phyloP scores from a whole-genome alignment of 2,888 invertebrate genomes.

The Drosophila suboccidentalis region DNA sequence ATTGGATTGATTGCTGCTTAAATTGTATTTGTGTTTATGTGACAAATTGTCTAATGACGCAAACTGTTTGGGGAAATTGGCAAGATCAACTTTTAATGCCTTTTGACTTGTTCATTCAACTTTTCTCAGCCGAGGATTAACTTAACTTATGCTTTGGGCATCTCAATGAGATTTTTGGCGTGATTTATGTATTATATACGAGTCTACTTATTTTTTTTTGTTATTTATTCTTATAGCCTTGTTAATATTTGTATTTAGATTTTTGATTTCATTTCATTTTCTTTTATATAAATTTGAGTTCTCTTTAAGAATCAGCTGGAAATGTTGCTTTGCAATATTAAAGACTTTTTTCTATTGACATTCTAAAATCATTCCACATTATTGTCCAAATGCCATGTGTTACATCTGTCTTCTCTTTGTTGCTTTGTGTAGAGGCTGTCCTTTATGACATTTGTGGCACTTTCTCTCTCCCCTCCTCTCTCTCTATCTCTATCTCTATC shows the following conservation, averaged over 20 bases:
- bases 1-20: slow-evolving; percentile 39
- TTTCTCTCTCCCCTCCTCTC: slow-evolving; percentile 10
- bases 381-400: slow-evolving; percentile 9
- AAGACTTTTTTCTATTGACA: slow-evolving; percentile 13
- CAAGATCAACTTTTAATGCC: slow-evolving; percentile 36
- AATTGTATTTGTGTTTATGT: slow-evolving; percentile 17
- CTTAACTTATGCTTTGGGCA: slow-evolving; percentile 5
- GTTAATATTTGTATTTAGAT: no score
- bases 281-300: not conserved
- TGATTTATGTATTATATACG: not conserved
- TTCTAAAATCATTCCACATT: slow-evolving; percentile 1
- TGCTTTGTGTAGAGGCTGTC: slow-evolving; percentile 7
- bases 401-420: slow-evolving; percentile 1
- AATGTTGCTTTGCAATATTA: not conserved
- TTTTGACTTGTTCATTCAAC: slow-evolving; percentile 22
- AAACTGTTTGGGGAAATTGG: slow-evolving; percentile 40
- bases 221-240: not conserved
- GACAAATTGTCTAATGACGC: slow-evolving; percentile 45
- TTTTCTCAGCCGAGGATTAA: slow-evolving; percentile 7
- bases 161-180: not conserved
- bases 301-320: not conserved
- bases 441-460: slow-evolving; percentile 24
- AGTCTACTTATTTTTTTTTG: not conserved
- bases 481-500: no score
- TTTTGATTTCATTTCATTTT: not conserved